phyloP scores from a whole-genome alignment of 2,113 vertebrate species.

The Taxidea taxus region DNA sequence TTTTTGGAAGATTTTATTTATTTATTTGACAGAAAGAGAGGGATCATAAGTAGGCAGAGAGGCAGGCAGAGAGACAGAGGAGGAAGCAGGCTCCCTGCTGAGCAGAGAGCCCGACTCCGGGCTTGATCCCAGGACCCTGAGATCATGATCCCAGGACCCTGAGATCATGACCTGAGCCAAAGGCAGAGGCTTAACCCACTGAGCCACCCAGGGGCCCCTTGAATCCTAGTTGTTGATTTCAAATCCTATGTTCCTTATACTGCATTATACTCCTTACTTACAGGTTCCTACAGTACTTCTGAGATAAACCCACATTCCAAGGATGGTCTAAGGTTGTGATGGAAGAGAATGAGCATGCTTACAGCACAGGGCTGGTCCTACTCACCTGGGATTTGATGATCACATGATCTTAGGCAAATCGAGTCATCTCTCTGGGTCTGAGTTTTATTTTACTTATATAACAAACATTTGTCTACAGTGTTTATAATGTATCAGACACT shows the following conservation, averaged over 20 bases:
- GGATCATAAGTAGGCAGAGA: no score
- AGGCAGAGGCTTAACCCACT: no score
- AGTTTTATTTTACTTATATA: not conserved
- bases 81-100: no score
- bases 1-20: no score
- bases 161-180: no score
- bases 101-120: no score
- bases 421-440: not conserved
- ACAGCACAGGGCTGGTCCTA: not conserved
- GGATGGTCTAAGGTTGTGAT: not conserved
- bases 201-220: not conserved
- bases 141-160: no score
- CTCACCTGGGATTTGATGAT: not conserved
- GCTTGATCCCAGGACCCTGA: no score
- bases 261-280: not conserved
- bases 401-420: not conserved
- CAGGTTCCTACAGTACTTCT: not conserved
- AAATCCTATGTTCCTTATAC: not conserved
- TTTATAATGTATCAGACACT: not conserved
- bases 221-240: not conserved
- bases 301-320: not conserved
- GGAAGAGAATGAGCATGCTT: not conserved
- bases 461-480: not conserved
- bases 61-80: no score
- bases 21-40: no score